These are phyloP conservation scores for Psammodynastes pulverulentus DNA, from an alignment of 2,113 vertebrate genomes.

Conservation along the genomic window DNA sequence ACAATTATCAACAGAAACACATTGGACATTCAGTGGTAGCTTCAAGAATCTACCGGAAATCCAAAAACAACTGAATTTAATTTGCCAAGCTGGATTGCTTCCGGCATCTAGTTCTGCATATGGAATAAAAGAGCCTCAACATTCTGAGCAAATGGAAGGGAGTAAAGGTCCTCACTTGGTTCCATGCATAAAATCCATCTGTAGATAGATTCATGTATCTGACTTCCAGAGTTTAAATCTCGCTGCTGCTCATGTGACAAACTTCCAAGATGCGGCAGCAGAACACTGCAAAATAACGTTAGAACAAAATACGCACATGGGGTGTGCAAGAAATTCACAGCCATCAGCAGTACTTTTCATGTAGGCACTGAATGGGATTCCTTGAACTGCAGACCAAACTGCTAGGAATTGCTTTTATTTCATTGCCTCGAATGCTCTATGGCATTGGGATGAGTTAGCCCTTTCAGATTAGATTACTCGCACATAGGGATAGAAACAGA, in stretches of 20 bases:
- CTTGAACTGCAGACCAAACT: conserved; percentile 10
- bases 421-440: background rate
- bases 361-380: background rate
- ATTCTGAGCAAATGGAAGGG: background rate
- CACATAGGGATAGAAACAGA: background rate
- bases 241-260: background rate
- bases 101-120: background rate
- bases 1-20: background rate
- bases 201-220: background rate
- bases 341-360: background rate
- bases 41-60: background rate
- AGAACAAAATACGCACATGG: background rate
- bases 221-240: background rate
- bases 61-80: background rate
- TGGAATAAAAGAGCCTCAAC: background rate
- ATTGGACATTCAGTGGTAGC: background rate
- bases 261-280: background rate
- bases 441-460: background rate
- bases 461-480: background rate
- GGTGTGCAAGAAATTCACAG: background rate
- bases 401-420: conserved; percentile 16
- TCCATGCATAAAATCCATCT: background rate
- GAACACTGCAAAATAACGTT: background rate
- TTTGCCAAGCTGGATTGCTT: background rate
- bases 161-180: background rate